phyloP scores from a whole-genome alignment of 1,140 invertebrate genomes.

The Musca vetustissima region DNA sequence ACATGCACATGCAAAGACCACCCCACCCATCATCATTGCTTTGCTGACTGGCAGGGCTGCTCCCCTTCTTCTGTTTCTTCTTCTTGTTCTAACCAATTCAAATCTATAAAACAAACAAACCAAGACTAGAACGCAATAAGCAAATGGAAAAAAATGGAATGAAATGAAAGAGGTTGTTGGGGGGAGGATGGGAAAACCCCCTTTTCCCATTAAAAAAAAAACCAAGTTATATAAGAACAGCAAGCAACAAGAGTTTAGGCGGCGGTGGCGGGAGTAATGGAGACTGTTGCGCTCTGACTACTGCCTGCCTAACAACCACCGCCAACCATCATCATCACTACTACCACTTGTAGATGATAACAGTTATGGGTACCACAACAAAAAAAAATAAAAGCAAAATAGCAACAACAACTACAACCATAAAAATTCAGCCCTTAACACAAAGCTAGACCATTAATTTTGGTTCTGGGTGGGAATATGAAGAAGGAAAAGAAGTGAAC shows the following conservation, averaged over 20 bases:
- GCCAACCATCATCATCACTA: not conserved
- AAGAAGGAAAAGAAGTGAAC: no score
- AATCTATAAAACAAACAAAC: not conserved
- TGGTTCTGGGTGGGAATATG: no score
- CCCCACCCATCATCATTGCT: no score
- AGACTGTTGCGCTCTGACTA: not conserved
- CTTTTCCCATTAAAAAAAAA: not conserved
- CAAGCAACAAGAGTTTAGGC: not conserved
- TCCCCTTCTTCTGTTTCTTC: no score
- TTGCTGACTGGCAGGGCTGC: no score
- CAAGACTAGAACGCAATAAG: conserved; percentile 8
- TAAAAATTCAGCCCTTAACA: no score
- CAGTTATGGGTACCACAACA: no score
- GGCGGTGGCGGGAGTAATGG: not conserved
- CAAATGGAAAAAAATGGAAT: not conserved
- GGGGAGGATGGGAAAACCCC: not conserved
- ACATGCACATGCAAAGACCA: no score
- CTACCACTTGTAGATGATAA: not conserved
- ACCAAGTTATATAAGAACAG: not conserved
- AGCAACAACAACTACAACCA: no score
- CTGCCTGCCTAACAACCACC: not conserved
- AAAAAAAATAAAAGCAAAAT: no score
- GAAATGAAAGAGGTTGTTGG: not conserved
- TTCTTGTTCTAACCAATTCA: no score
- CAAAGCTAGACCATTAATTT: no score